phyloP scores from a whole-genome alignment of 2,113 vertebrate species.

The Crotalus horridus region DNA sequence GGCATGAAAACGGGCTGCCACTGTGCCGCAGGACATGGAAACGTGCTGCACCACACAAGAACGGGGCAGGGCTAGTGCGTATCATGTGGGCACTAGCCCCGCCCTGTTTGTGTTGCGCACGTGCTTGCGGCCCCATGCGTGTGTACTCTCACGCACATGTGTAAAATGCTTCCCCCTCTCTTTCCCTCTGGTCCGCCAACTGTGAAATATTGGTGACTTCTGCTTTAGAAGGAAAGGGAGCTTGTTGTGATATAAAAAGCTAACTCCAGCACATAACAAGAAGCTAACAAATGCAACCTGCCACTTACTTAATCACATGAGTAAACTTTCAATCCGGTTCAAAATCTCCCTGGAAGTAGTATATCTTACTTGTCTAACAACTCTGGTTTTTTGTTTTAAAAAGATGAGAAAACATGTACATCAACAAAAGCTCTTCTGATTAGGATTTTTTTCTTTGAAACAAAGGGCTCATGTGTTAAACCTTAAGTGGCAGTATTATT shows the following conservation, averaged over 20 bases:
- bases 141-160: too few species aligned
- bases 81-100: too few species aligned
- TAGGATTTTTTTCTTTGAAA: conserved; percentile 39
- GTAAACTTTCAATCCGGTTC: not conserved
- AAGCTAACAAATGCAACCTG: not conserved
- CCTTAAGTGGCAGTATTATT: conserved; percentile 49
- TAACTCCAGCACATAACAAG: not conserved
- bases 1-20: too few species aligned
- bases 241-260: not conserved
- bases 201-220: too few species aligned
- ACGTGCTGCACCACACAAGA: too few species aligned
- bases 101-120: too few species aligned
- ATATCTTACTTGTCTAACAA: conserved; percentile 15
- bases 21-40: too few species aligned
- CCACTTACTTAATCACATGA: not conserved
- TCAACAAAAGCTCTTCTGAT: conserved; percentile 57
- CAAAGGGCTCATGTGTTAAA: conserved; percentile 42
- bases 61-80: too few species aligned
- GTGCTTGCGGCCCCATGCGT: too few species aligned
- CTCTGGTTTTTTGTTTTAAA: not conserved
- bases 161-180: too few species aligned
- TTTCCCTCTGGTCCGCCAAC: too few species aligned
- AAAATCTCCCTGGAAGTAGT: conserved; percentile 3
- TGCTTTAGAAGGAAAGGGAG: not conserved
- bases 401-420: not conserved